phyloP scores from a whole-genome alignment of 2,797 vertebrate species.

The Neopelma chrysocephalum region DNA sequence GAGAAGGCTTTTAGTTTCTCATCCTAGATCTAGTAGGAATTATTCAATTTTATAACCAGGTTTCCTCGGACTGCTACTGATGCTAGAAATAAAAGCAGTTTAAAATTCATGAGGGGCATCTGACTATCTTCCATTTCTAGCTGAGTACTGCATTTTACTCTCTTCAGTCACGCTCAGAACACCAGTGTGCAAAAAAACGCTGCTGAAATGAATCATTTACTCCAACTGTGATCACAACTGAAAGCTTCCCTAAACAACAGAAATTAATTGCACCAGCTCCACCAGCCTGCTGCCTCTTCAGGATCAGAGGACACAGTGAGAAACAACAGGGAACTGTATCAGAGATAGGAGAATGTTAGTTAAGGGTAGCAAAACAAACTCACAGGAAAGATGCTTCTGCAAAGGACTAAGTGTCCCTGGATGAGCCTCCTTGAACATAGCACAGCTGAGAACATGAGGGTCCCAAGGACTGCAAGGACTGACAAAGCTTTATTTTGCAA shows the following conservation, averaged over 20 bases:
- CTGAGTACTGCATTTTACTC: neutral
- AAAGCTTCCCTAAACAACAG: neutral
- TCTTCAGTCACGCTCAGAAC: neutral
- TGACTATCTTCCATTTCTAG: conserved; percentile 28
- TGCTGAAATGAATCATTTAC: neutral
- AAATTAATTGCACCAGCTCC: neutral
- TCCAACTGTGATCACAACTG: neutral
- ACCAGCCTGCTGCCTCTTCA: neutral
- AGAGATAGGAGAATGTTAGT: neutral
- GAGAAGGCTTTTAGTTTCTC: neutral
- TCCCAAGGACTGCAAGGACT: neutral
- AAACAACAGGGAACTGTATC: neutral
- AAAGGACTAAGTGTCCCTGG: neutral
- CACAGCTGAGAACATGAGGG: neutral
- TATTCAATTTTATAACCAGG: neutral
- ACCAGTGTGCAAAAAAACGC: neutral
- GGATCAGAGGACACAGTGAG: neutral
- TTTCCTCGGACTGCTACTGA: neutral
- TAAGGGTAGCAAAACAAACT: neutral
- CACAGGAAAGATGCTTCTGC: neutral
- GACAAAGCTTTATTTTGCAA: neutral
- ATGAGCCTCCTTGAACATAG: neutral
- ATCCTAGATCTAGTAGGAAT: neutral
- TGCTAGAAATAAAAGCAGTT: conserved; percentile 41
- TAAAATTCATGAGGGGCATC: conserved; percentile 29